Percentiles rank a stretch among this genome's conserved stretches.
Conservation (phyloP, 2,888 invertebrate species). For the Lithophane socia region DNA sequence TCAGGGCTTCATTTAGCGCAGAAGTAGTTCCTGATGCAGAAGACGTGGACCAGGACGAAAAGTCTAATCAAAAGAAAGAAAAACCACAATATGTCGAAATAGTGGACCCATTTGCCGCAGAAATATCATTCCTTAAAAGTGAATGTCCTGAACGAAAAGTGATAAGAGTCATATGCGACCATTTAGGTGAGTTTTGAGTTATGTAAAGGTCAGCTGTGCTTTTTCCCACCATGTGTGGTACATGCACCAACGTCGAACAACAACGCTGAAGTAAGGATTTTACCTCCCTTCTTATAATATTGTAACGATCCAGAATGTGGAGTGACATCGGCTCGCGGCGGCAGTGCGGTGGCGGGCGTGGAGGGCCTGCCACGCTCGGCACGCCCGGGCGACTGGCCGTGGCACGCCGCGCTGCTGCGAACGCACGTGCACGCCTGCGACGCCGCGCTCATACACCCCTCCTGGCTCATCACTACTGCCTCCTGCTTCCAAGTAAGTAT, state of each 20-base stretch:
- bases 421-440: slow-evolving; percentile 97
- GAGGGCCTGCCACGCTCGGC: slow-evolving; percentile 93
- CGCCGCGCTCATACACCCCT: slow-evolving; percentile 94
- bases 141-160: slow-evolving; percentile 94
- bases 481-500: slow-evolving; percentile 93
- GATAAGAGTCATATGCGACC: slow-evolving; percentile 94
- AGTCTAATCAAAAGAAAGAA: slow-evolving; percentile 86
- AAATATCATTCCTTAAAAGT: slow-evolving; percentile 95
- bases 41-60: slow-evolving; percentile 90
- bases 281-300: neutral
- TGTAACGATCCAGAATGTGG: slow-evolving; percentile 91
- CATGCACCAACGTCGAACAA: neutral
- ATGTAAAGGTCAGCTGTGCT: too few species aligned
- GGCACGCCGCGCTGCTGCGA: slow-evolving; percentile 96
- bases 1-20: slow-evolving; percentile 93
- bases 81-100: slow-evolving; percentile 93
- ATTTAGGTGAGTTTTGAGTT: slow-evolving; percentile 91
- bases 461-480: slow-evolving; percentile 96
- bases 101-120: slow-evolving; percentile 94
- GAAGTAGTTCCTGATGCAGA: slow-evolving; percentile 92
- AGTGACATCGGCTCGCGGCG: slow-evolving; percentile 90
- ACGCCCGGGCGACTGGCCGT: slow-evolving; percentile 97
- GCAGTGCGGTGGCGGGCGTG: slow-evolving; percentile 84
- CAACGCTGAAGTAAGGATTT: neutral
- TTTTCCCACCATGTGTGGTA: neutral